Evolutionary conservation across 37 sponge, comb jelly and placozoan species (phyloP).

Genomic region (Tethya wilhelma): DNA sequence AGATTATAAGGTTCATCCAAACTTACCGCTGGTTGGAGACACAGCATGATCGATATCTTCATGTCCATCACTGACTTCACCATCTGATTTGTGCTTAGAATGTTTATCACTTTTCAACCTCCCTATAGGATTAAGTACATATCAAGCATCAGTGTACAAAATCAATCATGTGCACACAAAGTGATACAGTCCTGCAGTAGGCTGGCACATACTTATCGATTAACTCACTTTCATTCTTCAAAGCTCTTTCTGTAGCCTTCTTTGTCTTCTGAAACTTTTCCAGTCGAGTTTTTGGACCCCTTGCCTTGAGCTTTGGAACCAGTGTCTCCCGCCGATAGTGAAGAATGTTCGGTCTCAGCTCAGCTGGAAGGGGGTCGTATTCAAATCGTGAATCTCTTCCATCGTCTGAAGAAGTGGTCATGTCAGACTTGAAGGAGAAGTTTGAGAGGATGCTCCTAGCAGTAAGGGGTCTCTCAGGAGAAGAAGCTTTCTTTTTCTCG

Average conservation of each 20-base stretch:
- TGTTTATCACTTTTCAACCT: no score
- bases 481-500: slow-evolving; percentile 6
- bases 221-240: neutral
- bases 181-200: neutral
- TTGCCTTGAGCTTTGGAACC: slow-evolving; percentile 2
- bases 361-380: slow-evolving; percentile 67
- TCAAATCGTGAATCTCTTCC: slow-evolving; percentile 37
- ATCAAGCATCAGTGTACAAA: no score
- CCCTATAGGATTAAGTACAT: no score
- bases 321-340: slow-evolving; percentile 56
- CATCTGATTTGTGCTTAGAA: no score
- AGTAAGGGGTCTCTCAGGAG: slow-evolving; percentile 42
- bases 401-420: slow-evolving; percentile 12
- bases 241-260: neutral
- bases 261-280: slow-evolving; percentile 48
- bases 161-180: no score
- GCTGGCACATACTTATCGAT: neutral
- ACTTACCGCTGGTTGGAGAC: no score
- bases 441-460: slow-evolving; percentile 49
- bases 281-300: slow-evolving; percentile 38
- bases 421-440: slow-evolving; percentile 60
- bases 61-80: no score
- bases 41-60: no score
- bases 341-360: slow-evolving; percentile 66
- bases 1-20: no score